Evolutionary conservation across 2,113 vertebrate species (phyloP), one percentile per base, ranked within the genome.

Genomic region (Nesoenas mayeri): DNA sequence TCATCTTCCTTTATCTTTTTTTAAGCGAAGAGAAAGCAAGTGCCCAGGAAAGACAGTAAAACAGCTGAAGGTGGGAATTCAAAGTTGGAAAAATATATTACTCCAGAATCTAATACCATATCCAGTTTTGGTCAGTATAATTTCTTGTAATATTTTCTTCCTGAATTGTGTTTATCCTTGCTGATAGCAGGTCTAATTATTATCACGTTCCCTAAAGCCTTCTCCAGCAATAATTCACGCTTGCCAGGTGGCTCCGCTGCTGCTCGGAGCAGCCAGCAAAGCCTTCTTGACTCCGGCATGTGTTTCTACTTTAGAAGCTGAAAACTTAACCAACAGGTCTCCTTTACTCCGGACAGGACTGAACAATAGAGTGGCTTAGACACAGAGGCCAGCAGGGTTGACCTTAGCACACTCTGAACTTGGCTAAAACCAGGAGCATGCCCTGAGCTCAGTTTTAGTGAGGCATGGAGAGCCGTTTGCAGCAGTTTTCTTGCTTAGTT

Each of bases 271-370:
- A 80, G 65, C 65, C 64, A 86, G 15, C 24, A 69, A 84, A 89
- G 28, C 62, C 31, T 36, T 18, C 71, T 91, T 69, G 51, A 29
- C 60, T 69, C 31, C 18, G 31, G 44, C 75, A 65, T 3, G 17
- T 77, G 92, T 77, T 95, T 91, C 64, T 91, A 8, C 71, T 94
- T 96, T 58, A 42, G 70, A 34, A 62, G 56, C 54, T 61, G 54
- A 51, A 91, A 89, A 60, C 21, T n/a, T 38, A n/a, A 56, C 25
- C 0, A 1, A 25, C 1, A 5, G 29, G 6, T 69, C 51, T 79
- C 50, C 28, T 70, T 64, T 10, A 3, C 20, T 48, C 72, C 70
- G 79, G 54, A 62, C 67, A 48, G n/a, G 60, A 18, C 64, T n/a
- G 60, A 88, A 34, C 25, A 85, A 62, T 42, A 40, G 50, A 32